These are phyloP conservation scores for Gambusia holbrooki DNA, from an alignment of 2,113 vertebrate genomes.

Conservation along the genomic window DNA sequence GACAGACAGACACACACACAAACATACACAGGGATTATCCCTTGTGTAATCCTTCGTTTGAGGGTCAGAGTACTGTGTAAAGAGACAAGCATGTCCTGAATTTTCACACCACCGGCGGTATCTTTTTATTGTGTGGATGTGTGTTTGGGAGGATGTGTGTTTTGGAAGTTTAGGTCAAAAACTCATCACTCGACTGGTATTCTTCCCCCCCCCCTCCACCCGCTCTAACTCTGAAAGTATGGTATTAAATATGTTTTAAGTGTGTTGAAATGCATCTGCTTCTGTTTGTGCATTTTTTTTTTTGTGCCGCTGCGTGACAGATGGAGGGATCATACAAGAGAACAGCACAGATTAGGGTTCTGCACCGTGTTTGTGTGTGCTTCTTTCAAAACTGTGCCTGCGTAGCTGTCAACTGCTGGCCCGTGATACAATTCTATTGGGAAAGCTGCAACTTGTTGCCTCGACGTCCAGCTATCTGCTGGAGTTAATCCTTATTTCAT, in stretches of 20 bases:
- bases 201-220: neutral
- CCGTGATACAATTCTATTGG: neutral
- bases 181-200: neutral
- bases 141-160: neutral
- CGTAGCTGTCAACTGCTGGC: slow-evolving; percentile 27
- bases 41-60: slow-evolving; percentile 70
- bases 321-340: slow-evolving; percentile 55
- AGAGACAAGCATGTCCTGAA: slow-evolving; percentile 47
- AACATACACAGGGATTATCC: slow-evolving; percentile 68
- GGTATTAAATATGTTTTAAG: slow-evolving; percentile 2
- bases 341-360: slow-evolving; percentile 64
- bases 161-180: neutral
- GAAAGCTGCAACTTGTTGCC: slow-evolving; percentile 30
- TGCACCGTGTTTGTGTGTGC: slow-evolving; percentile 4
- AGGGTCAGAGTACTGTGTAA: slow-evolving; percentile 64
- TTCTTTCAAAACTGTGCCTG: slow-evolving; percentile 46
- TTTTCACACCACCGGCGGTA: slow-evolving; percentile 58
- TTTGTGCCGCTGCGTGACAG: slow-evolving; percentile 47
- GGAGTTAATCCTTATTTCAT: too few species aligned
- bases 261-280: neutral
- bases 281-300: neutral
- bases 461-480: slow-evolving; percentile 11
- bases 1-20: slow-evolving; percentile 46
- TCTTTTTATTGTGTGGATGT: neutral
- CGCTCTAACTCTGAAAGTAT: neutral